Conservation (phyloP, 2,797 vertebrate genomes). For the Melanotaenia parkinsoni region DNA sequence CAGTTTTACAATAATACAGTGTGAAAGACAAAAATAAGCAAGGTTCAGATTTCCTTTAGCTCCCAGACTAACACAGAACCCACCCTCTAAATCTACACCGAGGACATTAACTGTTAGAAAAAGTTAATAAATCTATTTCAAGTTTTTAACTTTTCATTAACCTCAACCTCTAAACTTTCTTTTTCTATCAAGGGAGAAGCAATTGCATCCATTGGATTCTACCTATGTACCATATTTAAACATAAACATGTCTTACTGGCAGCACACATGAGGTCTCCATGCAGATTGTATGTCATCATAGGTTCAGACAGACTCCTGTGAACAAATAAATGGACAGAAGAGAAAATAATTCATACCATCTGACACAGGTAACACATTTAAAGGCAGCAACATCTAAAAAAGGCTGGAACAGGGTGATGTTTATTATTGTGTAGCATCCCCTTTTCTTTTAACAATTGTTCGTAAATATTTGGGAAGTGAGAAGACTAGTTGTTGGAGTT, state of each 20-base stretch:
- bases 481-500: no score
- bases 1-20: slow-evolving; percentile 50
- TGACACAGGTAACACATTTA: background rate
- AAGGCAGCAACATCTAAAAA: no score
- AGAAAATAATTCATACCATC: slow-evolving; percentile 10
- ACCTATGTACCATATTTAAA: background rate
- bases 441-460: no score
- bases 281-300: slow-evolving; percentile 95
- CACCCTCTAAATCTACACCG: background rate
- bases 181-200: background rate
- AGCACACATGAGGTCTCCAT: slow-evolving; percentile 92
- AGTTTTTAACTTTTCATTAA: slow-evolving; percentile 2
- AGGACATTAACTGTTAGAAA: background rate
- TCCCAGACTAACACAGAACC: slow-evolving; percentile 17
- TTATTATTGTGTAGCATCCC: no score
- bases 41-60: slow-evolving; percentile 46
- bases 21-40: slow-evolving; percentile 46
- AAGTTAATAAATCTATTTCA: background rate
- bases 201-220: background rate
- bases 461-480: no score
- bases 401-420: no score
- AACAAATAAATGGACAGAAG: slow-evolving; percentile 34
- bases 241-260: slow-evolving; percentile 90
- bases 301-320: slow-evolving; percentile 96
- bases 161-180: background rate